These are phyloP conservation scores for Trematomus loennbergii DNA, from an alignment of 2,113 vertebrate genomes.

Conservation along the genomic window DNA sequence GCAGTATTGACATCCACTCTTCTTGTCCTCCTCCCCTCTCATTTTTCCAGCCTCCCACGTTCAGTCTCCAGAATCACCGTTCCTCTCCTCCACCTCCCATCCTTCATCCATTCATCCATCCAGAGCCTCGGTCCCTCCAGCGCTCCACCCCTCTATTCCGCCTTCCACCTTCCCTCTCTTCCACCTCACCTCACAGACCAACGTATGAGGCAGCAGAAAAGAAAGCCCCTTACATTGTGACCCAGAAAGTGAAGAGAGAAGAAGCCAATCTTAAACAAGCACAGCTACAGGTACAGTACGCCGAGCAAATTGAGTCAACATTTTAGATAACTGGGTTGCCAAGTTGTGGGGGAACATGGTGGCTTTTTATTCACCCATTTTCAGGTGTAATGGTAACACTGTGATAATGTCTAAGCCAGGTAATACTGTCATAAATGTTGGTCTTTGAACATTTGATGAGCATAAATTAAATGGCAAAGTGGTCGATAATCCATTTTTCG, in stretches of 20 bases:
- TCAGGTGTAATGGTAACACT: too few species aligned
- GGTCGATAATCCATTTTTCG: too few species aligned
- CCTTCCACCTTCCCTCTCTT: slow-evolving; percentile 33
- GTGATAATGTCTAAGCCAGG: too few species aligned
- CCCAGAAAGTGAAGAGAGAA: slow-evolving; percentile 49
- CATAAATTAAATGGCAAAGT: too few species aligned
- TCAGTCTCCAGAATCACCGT: slow-evolving; percentile 52
- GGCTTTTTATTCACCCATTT: too few species aligned
- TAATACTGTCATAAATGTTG: too few species aligned
- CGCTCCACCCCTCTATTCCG: not conserved
- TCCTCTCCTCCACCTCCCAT: slow-evolving; percentile 25
- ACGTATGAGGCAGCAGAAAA: slow-evolving; percentile 35
- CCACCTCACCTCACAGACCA: slow-evolving; percentile 11
- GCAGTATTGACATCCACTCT: not conserved
- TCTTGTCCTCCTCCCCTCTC: not conserved
- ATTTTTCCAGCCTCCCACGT: slow-evolving; percentile 51
- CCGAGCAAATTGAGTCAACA: not conserved
- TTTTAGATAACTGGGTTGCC: not conserved
- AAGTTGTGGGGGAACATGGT: not conserved
- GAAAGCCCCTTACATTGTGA: not conserved
- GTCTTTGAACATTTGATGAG: too few species aligned
- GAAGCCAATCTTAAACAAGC: slow-evolving; percentile 8
- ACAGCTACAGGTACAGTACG: slow-evolving; percentile 44
- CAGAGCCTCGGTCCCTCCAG: slow-evolving; percentile 23
- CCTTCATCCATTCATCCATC: slow-evolving; percentile 20